Base-by-base conservation (phyloP, 2,797 vertebrate species). In the Sebastes ruberrimus region DNA sequence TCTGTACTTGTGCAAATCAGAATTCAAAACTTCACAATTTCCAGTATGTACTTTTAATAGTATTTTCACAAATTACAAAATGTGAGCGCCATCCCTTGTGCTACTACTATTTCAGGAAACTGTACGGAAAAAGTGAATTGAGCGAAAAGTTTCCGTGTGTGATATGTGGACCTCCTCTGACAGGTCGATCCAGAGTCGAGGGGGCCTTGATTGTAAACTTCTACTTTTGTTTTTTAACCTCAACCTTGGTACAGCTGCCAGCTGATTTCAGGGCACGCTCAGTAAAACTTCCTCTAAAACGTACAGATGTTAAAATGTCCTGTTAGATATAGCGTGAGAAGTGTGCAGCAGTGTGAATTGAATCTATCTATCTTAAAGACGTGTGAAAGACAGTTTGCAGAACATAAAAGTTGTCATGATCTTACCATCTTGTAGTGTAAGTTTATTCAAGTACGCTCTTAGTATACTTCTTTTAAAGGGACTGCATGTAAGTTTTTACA, bases 221-320 rank as follows among this genome's bases (percentile, higher is more conserved):
- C 71, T 74, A 49, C 22, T 81, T 71, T 69, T 52, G 8, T 2
- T 60, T 60, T 76, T 52, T 14, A 9, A 75, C 38, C 60, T 71
- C 72, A 22, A 5, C 49, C 2, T 27, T 14, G 11, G 11, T 6
- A 23, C n/a, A 14, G 0, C 18, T 3, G 10, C 25, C 9, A 7
- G 22, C 7, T 14, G 7, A 18, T 35, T 42, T 38, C 6, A n/a
- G 13, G 11, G 18, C 10, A 10, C 2, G 1, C 18, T 42, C 25
- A 56, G 32, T 27, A 38, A 71, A 65, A 35, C 5, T n/a, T 25
- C 16, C 25, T 5, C 25, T n/a, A 4, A 25, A 56, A 63, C 7
- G 5, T 10, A 6, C 1, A n/a, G 25, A 22, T 13, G 16, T 10
- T 33, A 5, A 10, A 32, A 9, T 2, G 20, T 52, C 10, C 23